These are phyloP conservation scores for Venusia cambrica DNA, from an alignment of 2,888 invertebrate genomes.

Conservation along the genomic window DNA sequence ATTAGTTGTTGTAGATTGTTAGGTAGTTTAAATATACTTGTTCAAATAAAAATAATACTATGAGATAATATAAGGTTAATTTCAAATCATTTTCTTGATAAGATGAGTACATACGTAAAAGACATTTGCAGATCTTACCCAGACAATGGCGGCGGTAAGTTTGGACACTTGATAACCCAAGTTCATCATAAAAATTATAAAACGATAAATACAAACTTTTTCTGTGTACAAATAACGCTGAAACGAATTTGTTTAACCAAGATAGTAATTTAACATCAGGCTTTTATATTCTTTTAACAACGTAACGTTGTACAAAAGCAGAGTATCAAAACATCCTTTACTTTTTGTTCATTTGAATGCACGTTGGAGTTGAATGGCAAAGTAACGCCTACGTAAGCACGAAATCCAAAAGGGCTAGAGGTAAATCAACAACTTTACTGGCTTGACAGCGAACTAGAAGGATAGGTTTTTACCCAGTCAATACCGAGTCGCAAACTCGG, in stretches of 20 bases:
- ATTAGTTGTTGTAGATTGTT: too few relatives aligned
- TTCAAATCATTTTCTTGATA: too few relatives aligned
- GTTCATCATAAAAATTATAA: conserved; percentile 7
- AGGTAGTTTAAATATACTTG: too few relatives aligned
- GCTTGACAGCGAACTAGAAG: conserved; percentile 14
- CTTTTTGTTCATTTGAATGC: conserved; percentile 24
- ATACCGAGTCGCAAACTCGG: conserved; percentile 12
- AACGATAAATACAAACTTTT: too few relatives aligned
- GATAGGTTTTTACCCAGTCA: conserved; percentile 17
- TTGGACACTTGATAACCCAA: too few relatives aligned
- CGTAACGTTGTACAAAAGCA: conserved; percentile 4
- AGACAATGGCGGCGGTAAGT: too few relatives aligned
- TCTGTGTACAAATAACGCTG: conserved; percentile 7
- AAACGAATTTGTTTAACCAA: conserved; percentile 7
- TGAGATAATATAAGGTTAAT: too few relatives aligned
- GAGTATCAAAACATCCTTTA: conserved; percentile 7
- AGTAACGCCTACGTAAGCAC: conserved; percentile 9
- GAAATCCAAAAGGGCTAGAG: conserved; percentile 1
- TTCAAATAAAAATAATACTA: too few relatives aligned
- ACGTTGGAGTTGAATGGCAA: conserved; percentile 14
- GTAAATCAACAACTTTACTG: conserved; percentile 12
- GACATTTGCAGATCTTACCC: too few relatives aligned
- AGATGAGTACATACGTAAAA: too few relatives aligned
- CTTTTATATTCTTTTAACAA: conserved; percentile 16
- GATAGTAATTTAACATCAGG: conserved; percentile 10